These are phyloP conservation scores for Cheirogaleus medius DNA, from an alignment of 2,113 vertebrate species.

Conservation along the genomic window DNA sequence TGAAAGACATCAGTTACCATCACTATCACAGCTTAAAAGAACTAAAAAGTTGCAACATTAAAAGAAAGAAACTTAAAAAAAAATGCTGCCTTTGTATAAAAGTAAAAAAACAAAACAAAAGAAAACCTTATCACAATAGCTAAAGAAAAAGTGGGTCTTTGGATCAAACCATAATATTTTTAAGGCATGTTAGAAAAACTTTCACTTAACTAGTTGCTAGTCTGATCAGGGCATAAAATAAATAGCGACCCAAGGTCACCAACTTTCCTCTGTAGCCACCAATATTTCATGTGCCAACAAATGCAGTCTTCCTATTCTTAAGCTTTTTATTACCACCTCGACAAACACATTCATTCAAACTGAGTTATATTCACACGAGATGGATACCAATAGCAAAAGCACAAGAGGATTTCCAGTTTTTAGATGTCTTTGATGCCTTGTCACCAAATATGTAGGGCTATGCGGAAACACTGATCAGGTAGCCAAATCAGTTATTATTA, in stretches of 20 bases:
- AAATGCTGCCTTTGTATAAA: constrained; percentile 78
- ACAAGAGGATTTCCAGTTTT: neutral
- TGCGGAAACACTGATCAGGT: constrained; percentile 34
- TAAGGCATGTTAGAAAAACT: constrained; percentile 88
- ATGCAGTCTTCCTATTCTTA: constrained; percentile 38
- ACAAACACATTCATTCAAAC: constrained; percentile 75
- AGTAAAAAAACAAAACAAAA: constrained; percentile 62
- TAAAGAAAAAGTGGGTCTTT: constrained; percentile 87
- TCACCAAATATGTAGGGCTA: neutral
- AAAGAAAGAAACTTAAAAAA: constrained; percentile 42
- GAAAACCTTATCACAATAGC: constrained; percentile 77
- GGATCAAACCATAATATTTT: constrained; percentile 88
- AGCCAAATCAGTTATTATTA: neutral
- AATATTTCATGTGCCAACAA: neutral
- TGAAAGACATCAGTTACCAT: constrained; percentile 81
- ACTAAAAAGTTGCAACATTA: constrained; percentile 71
- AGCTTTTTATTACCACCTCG: constrained; percentile 59
- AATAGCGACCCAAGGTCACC: constrained; percentile 60
- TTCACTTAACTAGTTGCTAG: constrained; percentile 78
- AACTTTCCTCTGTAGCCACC: constrained; percentile 34
- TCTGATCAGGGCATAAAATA: constrained; percentile 79
- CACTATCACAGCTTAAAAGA: constrained; percentile 80
- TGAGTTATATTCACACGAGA: constrained; percentile 70
- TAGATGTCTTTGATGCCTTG: neutral
- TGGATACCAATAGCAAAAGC: constrained; percentile 69